phyloP scores from a whole-genome alignment of 1,140 invertebrate genomes.

The Plodia interpunctella region DNA sequence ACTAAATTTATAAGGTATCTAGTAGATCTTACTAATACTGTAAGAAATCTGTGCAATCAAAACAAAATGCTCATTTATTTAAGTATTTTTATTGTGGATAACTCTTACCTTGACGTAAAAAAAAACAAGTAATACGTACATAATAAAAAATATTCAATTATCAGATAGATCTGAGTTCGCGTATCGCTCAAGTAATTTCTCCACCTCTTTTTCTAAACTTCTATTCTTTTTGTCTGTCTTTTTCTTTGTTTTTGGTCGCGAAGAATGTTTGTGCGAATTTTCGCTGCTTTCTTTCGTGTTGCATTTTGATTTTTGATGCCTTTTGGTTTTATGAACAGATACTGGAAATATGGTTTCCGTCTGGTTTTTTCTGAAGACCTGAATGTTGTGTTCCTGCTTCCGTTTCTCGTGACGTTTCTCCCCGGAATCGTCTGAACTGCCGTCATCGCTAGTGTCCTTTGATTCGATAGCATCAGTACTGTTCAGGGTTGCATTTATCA shows the following conservation, averaged over 20 bases:
- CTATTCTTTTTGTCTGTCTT: constrained; percentile 34
- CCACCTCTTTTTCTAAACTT: constrained; percentile 53
- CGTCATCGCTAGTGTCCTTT: constrained; percentile 31
- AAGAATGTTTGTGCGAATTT: constrained; percentile 19
- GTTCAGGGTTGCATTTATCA: constrained; percentile 39
- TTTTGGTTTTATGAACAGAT: constrained; percentile 2
- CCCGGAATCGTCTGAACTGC: constrained; percentile 23
- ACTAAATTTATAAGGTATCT: too few species aligned
- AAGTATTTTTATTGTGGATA: too few species aligned
- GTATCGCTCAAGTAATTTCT: constrained; percentile 45
- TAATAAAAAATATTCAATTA: background rate
- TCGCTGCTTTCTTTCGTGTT: constrained; percentile 21
- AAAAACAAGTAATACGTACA: background rate
- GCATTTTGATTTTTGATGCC: background rate
- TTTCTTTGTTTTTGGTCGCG: constrained; percentile 35
- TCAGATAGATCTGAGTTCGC: constrained; percentile 41
- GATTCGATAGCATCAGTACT: constrained; percentile 23
- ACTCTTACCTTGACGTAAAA: background rate
- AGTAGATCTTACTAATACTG: too few species aligned
- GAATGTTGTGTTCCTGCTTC: constrained; percentile 14
- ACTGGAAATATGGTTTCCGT: background rate
- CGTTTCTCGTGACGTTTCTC: constrained; percentile 24
- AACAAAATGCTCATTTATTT: background rate
- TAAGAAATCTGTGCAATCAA: too few species aligned
- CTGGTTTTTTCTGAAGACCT: background rate